Conservation (phyloP, 2,888 invertebrate species). For the Mythimna albipuncta region DNA sequence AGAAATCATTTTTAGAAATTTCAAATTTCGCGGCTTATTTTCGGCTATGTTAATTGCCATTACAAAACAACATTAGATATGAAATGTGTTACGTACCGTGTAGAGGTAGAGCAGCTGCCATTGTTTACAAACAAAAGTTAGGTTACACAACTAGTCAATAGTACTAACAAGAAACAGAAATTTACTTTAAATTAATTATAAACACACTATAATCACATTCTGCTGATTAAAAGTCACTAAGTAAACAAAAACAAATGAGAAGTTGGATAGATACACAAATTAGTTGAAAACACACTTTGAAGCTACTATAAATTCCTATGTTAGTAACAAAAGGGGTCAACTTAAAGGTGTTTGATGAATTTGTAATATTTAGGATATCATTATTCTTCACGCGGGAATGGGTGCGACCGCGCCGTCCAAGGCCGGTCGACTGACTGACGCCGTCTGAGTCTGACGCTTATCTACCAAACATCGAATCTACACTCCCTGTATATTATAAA, state of each 20-base stretch:
- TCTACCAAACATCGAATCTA: background rate
- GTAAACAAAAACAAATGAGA: too few relatives aligned
- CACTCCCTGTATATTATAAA: background rate
- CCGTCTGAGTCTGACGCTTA: background rate
- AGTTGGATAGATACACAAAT: too few relatives aligned
- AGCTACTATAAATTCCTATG: too few relatives aligned
- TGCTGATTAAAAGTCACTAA: too few relatives aligned
- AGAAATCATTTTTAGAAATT: background rate
- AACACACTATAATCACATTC: background rate
- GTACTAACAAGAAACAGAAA: background rate
- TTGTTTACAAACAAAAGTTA: slow-evolving; percentile 9
- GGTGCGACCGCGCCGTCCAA: background rate
- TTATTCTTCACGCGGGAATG: background rate
- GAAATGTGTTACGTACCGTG: slow-evolving; percentile 2
- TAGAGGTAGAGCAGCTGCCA: slow-evolving; percentile 11
- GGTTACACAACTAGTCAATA: background rate
- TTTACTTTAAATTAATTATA: background rate
- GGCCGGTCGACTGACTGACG: slow-evolving; percentile 12
- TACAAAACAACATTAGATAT: background rate
- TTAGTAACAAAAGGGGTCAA: too few relatives aligned
- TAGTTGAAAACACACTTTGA: background rate
- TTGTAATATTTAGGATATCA: background rate
- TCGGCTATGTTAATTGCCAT: background rate
- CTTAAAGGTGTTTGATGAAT: too few relatives aligned
- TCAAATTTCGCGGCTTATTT: background rate